Conservation (phyloP, 2,888 invertebrate genomes). For the Drosophila meridionalis region DNA sequence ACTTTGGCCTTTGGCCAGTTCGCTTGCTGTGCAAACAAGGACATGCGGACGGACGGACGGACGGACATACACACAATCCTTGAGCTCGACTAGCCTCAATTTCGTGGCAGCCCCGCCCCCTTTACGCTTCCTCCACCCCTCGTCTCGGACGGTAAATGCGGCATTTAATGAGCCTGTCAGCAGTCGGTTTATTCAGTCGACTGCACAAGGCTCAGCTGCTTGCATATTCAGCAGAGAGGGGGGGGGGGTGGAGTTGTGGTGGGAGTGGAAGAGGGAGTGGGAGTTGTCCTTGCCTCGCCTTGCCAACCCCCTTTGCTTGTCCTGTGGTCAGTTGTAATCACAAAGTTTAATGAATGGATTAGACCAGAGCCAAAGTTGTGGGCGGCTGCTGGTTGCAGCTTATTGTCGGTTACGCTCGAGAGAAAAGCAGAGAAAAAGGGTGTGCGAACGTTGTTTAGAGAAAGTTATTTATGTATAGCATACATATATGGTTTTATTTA, state of each 20-base stretch:
- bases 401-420: not conserved
- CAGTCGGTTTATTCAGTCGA: slow-evolving; percentile 65
- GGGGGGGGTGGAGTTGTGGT: not conserved
- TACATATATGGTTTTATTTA: not conserved
- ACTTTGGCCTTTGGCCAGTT: slow-evolving; percentile 67
- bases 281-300: slow-evolving; percentile 15
- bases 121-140: not conserved
- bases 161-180: slow-evolving; percentile 79
- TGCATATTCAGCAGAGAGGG: slow-evolving; percentile 8
- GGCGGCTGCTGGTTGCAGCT: not conserved
- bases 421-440: not conserved
- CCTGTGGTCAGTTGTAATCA: slow-evolving; percentile 77
- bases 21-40: slow-evolving; percentile 39
- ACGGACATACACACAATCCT: slow-evolving; percentile 2
- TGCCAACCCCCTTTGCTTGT: slow-evolving; percentile 16
- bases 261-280: not conserved
- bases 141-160: slow-evolving; percentile 54
- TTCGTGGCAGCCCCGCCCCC: not conserved
- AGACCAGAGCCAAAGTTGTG: slow-evolving; percentile 24
- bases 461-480: not conserved
- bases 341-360: slow-evolving; percentile 80
- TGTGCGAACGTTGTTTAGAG: not conserved
- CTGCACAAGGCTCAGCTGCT: slow-evolving; percentile 41
- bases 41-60: not conserved
- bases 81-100: slow-evolving; percentile 1